Conservation (phyloP, 2,888 invertebrate genomes). For the Ormyrus thymus region DNA sequence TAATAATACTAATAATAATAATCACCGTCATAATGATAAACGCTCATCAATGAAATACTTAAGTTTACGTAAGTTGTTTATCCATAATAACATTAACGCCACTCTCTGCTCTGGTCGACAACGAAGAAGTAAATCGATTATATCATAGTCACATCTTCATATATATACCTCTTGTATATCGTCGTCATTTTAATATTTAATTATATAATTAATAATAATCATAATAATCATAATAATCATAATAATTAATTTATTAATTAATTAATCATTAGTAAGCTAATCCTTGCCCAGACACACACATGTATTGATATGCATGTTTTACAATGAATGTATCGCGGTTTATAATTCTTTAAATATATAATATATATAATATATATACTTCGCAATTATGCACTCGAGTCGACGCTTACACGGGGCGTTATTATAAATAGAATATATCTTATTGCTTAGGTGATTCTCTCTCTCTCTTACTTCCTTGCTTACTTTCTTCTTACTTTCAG, state of each 20-base stretch:
- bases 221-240: constrained; percentile 52
- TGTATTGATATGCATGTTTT: constrained; percentile 72
- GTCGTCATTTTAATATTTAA: constrained; percentile 46
- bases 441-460: constrained; percentile 56
- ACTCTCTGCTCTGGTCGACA: constrained; percentile 61
- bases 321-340: constrained; percentile 58
- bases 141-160: constrained; percentile 60
- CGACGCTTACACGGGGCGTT: constrained; percentile 57
- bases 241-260: constrained; percentile 57
- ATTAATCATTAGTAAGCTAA: constrained; percentile 68
- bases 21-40: constrained; percentile 47
- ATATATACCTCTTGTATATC: constrained; percentile 54
- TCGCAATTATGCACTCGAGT: constrained; percentile 56
- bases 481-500: constrained; percentile 4
- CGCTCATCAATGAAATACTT: constrained; percentile 45
- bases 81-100: constrained; percentile 72
- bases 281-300: constrained; percentile 74
- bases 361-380: constrained; percentile 57
- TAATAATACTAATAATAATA: constrained; percentile 57
- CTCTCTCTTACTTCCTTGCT: constrained; percentile 9
- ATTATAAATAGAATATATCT: constrained; percentile 58
- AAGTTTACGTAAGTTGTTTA: constrained; percentile 58
- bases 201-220: constrained; percentile 54
- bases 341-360: constrained; percentile 57
- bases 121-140: constrained; percentile 69